Conservation (phyloP, 1,140 invertebrate genomes). For the Medauroidea extradentata region DNA sequence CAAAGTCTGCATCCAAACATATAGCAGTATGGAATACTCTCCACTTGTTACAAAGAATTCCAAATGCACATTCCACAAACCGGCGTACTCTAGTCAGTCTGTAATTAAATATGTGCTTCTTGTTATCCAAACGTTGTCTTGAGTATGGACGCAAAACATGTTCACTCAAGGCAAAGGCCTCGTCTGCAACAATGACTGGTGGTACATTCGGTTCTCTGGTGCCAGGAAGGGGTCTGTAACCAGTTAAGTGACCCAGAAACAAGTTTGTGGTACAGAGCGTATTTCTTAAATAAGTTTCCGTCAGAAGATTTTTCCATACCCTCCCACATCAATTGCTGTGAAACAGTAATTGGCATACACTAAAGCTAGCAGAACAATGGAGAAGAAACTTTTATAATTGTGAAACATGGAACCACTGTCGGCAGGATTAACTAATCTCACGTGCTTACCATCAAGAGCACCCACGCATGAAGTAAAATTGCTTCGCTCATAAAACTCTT, state of each 20-base stretch:
- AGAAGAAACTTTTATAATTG: conserved; percentile 34
- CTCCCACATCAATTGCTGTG: conserved; percentile 33
- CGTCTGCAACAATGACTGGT: too few species aligned
- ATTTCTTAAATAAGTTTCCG: conserved; percentile 34
- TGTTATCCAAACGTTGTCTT: conserved; percentile 25
- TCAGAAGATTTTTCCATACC: conserved; percentile 41
- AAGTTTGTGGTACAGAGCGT: too few species aligned
- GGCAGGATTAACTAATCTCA: conserved; percentile 21
- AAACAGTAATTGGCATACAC: conserved; percentile 34
- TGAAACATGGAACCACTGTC: conserved; percentile 34
- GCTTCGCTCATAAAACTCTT: not conserved
- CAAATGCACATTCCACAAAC: conserved; percentile 43
- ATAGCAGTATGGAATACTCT: conserved; percentile 38
- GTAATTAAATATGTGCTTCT: conserved; percentile 39
- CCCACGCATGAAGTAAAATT: conserved; percentile 14
- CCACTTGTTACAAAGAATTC: conserved; percentile 41
- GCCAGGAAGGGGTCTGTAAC: not conserved
- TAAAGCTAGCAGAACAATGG: conserved; percentile 41
- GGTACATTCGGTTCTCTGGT: conserved; percentile 12
- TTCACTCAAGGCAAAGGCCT: conserved; percentile 32
- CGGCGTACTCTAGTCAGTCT: conserved; percentile 39
- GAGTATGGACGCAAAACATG: conserved; percentile 40
- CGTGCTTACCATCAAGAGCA: conserved; percentile 36
- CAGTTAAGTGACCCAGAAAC: not conserved
- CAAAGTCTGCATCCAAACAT: too few species aligned